These are phyloP conservation scores for Drosophila takahashii DNA, from an alignment of 1,140 invertebrate genomes.

Conservation along the genomic window DNA sequence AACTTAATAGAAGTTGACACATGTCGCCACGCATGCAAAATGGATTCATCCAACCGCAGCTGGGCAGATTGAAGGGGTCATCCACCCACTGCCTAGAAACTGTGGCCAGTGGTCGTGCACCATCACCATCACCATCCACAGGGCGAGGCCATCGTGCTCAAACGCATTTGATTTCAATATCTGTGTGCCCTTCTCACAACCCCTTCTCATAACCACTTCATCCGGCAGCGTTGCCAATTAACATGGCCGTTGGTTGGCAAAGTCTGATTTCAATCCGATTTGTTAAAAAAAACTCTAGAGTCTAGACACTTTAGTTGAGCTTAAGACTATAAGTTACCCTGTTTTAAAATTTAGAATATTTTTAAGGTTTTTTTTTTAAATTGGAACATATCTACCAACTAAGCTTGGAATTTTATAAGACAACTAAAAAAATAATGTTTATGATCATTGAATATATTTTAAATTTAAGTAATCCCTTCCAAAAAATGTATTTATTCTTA, in stretches of 20 bases:
- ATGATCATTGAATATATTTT: too few relatives aligned
- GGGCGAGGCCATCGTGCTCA: slow-evolving; percentile 34
- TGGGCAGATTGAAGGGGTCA: slow-evolving; percentile 29
- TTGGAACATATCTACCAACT: too few relatives aligned
- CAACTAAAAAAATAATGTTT: too few relatives aligned
- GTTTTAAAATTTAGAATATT: background rate
- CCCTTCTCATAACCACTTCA: slow-evolving; percentile 3
- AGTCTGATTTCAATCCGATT: slow-evolving; percentile 57
- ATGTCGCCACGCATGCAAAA: slow-evolving; percentile 81
- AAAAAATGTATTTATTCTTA: too few relatives aligned
- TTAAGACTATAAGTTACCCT: background rate
- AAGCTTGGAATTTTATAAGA: too few relatives aligned
- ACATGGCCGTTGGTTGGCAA: slow-evolving; percentile 27
- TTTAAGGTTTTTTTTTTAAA: too few relatives aligned
- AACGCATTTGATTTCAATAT: slow-evolving; percentile 69
- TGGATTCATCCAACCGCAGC: slow-evolving; percentile 75
- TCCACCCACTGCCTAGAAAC: slow-evolving; percentile 6
- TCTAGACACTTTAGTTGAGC: background rate
- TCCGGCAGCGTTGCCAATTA: slow-evolving; percentile 58
- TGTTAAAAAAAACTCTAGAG: slow-evolving; percentile 15
- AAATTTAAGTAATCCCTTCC: too few relatives aligned
- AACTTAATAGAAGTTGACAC: slow-evolving; percentile 82
- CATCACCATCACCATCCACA: background rate
- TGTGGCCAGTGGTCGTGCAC: background rate
- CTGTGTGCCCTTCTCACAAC: slow-evolving; percentile 18